Evolutionary conservation across 2,797 vertebrate genomes (phyloP).

Genomic region (Dipus sagitta): DNA sequence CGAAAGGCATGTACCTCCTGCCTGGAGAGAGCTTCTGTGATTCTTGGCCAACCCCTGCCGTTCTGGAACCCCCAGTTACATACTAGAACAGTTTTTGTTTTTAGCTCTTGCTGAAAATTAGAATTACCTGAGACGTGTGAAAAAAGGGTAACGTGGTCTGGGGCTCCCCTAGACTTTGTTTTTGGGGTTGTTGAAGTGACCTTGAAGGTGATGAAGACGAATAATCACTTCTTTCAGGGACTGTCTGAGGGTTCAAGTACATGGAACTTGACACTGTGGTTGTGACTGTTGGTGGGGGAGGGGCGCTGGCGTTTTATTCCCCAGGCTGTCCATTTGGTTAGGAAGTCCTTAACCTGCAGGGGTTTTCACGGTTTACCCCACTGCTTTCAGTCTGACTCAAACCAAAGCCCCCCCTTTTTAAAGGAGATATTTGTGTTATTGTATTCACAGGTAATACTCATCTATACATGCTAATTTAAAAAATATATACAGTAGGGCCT

Average conservation of each 20-base stretch:
- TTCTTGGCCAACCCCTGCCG: rapidly evolving
- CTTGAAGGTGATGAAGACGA: not conserved
- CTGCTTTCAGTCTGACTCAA: not conserved
- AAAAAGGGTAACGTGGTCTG: not conserved
- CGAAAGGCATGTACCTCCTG: too few species aligned
- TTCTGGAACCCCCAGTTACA: not conserved
- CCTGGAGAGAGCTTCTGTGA: rapidly evolving
- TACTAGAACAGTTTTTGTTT: not conserved
- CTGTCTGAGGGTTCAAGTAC: not conserved
- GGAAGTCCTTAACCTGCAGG: not conserved
- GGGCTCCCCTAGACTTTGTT: not conserved
- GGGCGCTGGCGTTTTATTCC: too few species aligned
- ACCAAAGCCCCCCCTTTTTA: not conserved
- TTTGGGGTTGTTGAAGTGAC: not conserved
- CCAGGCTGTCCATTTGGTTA: not conserved
- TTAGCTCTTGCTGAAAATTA: not conserved
- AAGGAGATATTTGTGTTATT: not conserved
- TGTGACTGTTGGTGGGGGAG: not conserved
- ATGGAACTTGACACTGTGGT: not conserved
- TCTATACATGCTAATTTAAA: not conserved
- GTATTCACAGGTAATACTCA: not conserved
- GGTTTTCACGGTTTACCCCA: not conserved
- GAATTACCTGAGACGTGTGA: not conserved
- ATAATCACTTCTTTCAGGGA: not conserved
- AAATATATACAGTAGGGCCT: not conserved